Evolutionary conservation across 2,797 vertebrate species (phyloP).

Genomic region (Chrosomus eos): DNA sequence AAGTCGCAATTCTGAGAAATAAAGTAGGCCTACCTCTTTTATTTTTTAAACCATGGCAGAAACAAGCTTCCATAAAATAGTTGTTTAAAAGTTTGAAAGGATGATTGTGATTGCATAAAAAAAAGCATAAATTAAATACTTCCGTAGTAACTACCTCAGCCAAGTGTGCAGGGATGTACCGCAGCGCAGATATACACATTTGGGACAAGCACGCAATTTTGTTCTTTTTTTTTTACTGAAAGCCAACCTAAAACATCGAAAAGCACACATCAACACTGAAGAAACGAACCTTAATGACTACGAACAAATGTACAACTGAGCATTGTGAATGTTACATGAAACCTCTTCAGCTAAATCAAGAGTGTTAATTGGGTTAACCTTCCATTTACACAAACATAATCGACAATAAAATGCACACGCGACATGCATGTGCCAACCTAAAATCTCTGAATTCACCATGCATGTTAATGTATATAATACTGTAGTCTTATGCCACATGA

Average conservation of each 20-base stretch:
- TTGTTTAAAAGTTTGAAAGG: neutral
- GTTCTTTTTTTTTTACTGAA: neutral
- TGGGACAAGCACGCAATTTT: neutral
- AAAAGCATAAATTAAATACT: neutral
- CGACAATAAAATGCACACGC: slow-evolving; percentile 15
- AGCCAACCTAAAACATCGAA: slow-evolving; percentile 19
- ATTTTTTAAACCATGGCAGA: neutral
- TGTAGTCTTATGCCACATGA: slow-evolving; percentile 17
- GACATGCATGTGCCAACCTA: slow-evolving; percentile 17
- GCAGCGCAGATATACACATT: slow-evolving; percentile 4
- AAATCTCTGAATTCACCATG: slow-evolving; percentile 34
- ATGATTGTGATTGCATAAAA: neutral
- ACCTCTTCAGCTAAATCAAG: slow-evolving; percentile 33
- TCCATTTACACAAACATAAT: slow-evolving; percentile 22
- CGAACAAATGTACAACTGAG: slow-evolving; percentile 32
- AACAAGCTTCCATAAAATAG: neutral
- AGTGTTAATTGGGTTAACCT: slow-evolving; percentile 42
- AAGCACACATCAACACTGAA: slow-evolving; percentile 32
- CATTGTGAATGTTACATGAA: slow-evolving; percentile 12
- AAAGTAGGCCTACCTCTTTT: neutral
- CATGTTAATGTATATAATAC: slow-evolving; percentile 25
- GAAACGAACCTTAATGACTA: slow-evolving; percentile 20
- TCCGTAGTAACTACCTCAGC: neutral
- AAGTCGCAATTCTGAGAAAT: neutral
- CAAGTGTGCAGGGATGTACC: slow-evolving; percentile 21